Evolutionary conservation across 37 sponge, comb jelly and placozoan species (phyloP).

Genomic region (Halisarca cf. caerulea): DNA sequence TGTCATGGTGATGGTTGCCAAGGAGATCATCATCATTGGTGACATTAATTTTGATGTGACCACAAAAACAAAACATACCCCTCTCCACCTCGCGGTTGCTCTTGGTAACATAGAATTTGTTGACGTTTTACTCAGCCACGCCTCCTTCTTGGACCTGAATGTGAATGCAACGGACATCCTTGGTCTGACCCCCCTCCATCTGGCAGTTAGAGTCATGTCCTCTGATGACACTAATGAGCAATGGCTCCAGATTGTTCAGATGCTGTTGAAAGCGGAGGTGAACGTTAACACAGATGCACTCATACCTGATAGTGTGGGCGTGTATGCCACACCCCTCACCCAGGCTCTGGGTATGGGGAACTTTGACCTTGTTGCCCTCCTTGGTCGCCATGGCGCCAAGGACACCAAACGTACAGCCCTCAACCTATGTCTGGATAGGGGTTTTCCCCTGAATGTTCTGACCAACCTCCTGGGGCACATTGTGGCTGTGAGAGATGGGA

Average conservation of each 20-base stretch:
- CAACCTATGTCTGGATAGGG: conserved; percentile 30
- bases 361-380: conserved; percentile 10
- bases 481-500: conserved; percentile 39
- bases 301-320: background rate
- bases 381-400: conserved; percentile 54
- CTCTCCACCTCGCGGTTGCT: conserved; percentile 62
- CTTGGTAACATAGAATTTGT: conserved; percentile 41
- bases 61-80: conserved; percentile 65
- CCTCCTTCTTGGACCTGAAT: background rate
- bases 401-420: conserved; percentile 57
- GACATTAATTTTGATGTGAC: conserved; percentile 3
- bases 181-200: conserved; percentile 66
- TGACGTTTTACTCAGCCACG: conserved; percentile 29
- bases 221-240: background rate
- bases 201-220: conserved; percentile 41
- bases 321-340: conserved; percentile 50
- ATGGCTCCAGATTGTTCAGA: background rate
- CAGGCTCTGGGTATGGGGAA: conserved; percentile 46
- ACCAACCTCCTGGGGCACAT: conserved; percentile 44
- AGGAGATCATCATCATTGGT: background rate
- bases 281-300: conserved; percentile 38
- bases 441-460: conserved; percentile 20
- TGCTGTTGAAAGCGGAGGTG: conserved; percentile 47
- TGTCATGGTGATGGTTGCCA: background rate
- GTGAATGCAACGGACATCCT: conserved; percentile 40